Percentiles rank a stretch among this genome's conserved stretches.
Evolutionary conservation across 2,888 invertebrate genomes (phyloP).

Genomic region (Cataglyphis albicans): DNA sequence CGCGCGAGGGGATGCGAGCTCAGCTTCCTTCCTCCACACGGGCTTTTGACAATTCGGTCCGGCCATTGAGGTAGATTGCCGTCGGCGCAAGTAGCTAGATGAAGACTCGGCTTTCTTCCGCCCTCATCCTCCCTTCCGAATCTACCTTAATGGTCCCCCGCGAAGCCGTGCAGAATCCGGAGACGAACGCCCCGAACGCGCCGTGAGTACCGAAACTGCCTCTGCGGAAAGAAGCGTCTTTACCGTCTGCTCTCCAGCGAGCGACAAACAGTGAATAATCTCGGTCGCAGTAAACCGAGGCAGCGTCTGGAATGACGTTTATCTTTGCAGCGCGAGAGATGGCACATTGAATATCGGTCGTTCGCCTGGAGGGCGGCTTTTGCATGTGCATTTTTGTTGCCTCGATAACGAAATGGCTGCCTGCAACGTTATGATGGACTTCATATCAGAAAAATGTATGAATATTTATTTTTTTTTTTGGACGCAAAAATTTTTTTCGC

Average conservation of each 20-base stretch:
- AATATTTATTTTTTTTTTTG: background rate
- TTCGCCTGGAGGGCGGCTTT: conserved; percentile 7
- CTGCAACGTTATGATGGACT: background rate
- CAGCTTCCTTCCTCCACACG: conserved; percentile 32
- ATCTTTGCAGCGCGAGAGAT: conserved; percentile 27
- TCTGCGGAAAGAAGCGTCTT: conserved; percentile 22
- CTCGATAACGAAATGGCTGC: background rate
- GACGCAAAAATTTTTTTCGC: background rate
- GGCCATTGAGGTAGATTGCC: conserved; percentile 50
- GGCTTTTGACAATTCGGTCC: conserved; percentile 37
- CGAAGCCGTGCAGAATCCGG: conserved; percentile 45
- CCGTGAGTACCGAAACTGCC: conserved; percentile 50
- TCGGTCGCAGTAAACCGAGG: conserved; percentile 20
- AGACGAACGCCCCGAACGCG: conserved; percentile 62
- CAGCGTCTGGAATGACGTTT: conserved; percentile 28
- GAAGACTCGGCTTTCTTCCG: background rate
- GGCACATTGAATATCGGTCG: conserved; percentile 23
- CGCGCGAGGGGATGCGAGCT: conserved; percentile 38
- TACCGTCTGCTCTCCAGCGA: conserved; percentile 1
- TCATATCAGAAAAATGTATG: background rate
- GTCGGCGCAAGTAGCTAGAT: background rate
- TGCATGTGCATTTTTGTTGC: background rate
- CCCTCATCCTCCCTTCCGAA: conserved; percentile 10
- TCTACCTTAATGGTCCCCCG: conserved; percentile 53
- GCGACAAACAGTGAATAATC: conserved; percentile 50